Evolutionary conservation across 1,140 invertebrate species (phyloP), one percentile per base, ranked within the genome.

Genomic region (Eriosoma lanigerum): DNA sequence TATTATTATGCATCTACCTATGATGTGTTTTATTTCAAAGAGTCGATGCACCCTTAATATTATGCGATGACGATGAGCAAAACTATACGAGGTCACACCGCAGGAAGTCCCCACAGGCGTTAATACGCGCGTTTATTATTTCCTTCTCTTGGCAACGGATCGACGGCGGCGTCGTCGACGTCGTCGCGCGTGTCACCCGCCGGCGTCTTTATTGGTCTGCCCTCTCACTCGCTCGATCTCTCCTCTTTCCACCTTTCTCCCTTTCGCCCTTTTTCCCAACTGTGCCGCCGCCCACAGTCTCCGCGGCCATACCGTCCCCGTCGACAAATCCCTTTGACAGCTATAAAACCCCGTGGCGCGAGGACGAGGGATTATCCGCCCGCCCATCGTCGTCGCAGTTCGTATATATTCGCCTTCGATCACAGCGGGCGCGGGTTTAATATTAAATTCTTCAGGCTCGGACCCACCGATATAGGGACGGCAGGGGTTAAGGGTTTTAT

Each of bases 51-150:
- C n/a, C n/a, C n/a, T n/a, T n/a, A n/a, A n/a, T n/a, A n/a, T n/a
- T n/a, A n/a, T n/a, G n/a, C n/a, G n/a, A n/a, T n/a, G n/a, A 58
- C 13, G 0, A 21, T n/a, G 32, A 12, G 32, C n/a, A n/a, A n/a
- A n/a, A n/a, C n/a, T n/a, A n/a, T n/a, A n/a, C 15, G 32, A 62
- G 56, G 75, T 78, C 75, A 46, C 75, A 29, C 75, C 75, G 21
- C 75, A 60, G 75, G 75, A 62, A 62, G 75, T 46, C 75, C 52
- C 54, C 26, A 32, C 21, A 21, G 56, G 9, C 32, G 75, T 58
- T 76, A 76, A 76, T 76, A 76, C 73, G 56, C 52, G 21, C 75
- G 75, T 78, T 78, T 78, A 78, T 78, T 78, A 78, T 62, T 78
- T 62, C 46, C 56, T 62, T 78, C 56, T 60, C 75, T 50, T 68